Conservation (phyloP, 2,113 vertebrate species). For the Gambusia affinis region DNA sequence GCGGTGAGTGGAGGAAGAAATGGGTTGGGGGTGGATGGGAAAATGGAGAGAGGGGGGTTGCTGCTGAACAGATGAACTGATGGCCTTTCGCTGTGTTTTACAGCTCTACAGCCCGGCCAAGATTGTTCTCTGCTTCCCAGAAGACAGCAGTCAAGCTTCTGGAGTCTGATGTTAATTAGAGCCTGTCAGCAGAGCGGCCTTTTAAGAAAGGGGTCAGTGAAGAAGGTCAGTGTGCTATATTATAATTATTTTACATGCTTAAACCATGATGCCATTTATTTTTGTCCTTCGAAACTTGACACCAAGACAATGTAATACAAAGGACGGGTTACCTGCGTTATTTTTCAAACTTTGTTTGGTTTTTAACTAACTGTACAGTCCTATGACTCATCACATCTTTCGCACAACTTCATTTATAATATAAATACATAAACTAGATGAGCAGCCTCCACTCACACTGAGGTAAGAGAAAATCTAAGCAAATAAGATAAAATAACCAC, state of each 20-base stretch:
- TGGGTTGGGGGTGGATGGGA: not conserved
- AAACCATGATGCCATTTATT: slow-evolving; percentile 34
- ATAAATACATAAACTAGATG: no score
- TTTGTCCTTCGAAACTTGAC: slow-evolving; percentile 38
- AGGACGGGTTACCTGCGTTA: not conserved
- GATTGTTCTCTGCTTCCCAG: slow-evolving; percentile 69
- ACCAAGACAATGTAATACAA: slow-evolving; percentile 43
- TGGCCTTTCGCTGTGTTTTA: slow-evolving; percentile 77
- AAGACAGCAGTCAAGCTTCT: slow-evolving; percentile 71
- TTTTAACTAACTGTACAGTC: no score
- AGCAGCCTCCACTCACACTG: no score
- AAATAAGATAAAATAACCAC: no score
- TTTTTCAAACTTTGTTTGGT: not conserved
- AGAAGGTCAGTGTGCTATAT: slow-evolving; percentile 74
- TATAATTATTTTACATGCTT: slow-evolving; percentile 73
- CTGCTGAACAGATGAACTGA: slow-evolving; percentile 65
- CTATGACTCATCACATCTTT: no score
- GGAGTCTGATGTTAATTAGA: slow-evolving; percentile 80
- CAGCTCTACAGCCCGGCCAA: slow-evolving; percentile 54
- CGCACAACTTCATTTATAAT: no score
- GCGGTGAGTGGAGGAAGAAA: not conserved
- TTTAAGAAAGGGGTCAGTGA: slow-evolving; percentile 69
- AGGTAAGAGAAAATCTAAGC: no score
- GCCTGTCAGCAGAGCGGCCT: slow-evolving; percentile 69
- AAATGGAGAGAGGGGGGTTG: not conserved